phyloP scores from a whole-genome alignment of 2,113 vertebrate species.

The Halcyon malimbica region DNA sequence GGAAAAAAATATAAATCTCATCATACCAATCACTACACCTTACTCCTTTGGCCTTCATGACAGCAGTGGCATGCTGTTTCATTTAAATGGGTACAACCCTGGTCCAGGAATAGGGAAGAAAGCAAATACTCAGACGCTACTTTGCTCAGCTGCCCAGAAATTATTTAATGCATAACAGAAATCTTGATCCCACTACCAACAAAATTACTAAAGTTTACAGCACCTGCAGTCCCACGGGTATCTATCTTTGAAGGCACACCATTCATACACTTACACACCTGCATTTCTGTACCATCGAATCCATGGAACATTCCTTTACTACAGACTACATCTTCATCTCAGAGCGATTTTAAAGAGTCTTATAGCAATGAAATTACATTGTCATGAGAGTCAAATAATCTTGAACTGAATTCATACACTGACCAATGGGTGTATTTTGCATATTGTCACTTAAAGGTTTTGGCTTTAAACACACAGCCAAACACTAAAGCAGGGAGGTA shows the following conservation, averaged over 20 bases:
- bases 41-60: background rate
- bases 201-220: background rate
- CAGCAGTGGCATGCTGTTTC: background rate
- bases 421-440: background rate
- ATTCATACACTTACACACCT: background rate
- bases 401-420: background rate
- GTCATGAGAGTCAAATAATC: background rate
- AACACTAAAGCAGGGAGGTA: background rate
- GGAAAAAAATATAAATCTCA: rapidly evolving
- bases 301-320: background rate
- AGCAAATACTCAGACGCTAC: background rate
- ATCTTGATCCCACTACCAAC: background rate
- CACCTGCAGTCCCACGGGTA: background rate
- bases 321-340: background rate
- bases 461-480: background rate
- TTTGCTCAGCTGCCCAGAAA: background rate
- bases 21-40: background rate
- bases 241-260: background rate
- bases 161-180: background rate
- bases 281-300: background rate
- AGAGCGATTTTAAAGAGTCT: background rate
- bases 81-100: background rate
- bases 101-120: background rate
- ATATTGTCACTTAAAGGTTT: background rate
- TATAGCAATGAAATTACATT: background rate